Base-by-base conservation (phyloP, 2,113 vertebrate species). In the Lagopus leucura region DNA sequence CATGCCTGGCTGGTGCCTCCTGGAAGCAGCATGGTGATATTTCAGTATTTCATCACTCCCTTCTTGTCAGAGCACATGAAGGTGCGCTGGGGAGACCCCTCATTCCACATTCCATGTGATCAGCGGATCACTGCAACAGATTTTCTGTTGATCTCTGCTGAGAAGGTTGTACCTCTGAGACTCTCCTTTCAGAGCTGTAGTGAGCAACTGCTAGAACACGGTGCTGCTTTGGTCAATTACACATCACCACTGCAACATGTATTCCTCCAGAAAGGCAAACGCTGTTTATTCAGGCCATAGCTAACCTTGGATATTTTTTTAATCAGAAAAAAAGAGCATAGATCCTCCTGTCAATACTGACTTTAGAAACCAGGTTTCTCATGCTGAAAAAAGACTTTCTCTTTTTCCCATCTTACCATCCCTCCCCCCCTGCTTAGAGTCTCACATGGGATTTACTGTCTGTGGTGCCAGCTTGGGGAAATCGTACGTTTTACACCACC, bases 381-480 rank as follows among this genome's bases (percentile, higher is more conserved):
- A 64, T 92, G 24, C 77, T 70, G 70, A 76, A 57, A 70, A 75
- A 86, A 48, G 45, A 15, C 47, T 47, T 86, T 72, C 74, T 40
- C 70, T 90, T 86, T 91, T 95, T 93, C 64, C 71, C 64, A 78
- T 52, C 83, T 67, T 81, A 43, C 40, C 24, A 54, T 40, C 36
- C 47, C 60, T 88, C 87, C 60, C 70, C 78, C 21, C 54, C 66
- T 94, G 76, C 81, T 90, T 86, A 48, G 86, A 72, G 9, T 32
- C 65, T 96, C 80, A 60, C 13, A 61, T 17, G 38, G 40, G 71
- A 94, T 88, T 60, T 93, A 76, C 50, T 90, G 84, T 93, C 79
- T 88, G 86, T 80, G 88, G 77, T 90, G 72, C 73, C 80, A 94
- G 94, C 74, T 82, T 82, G 43, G 87, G 87, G 69, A 95, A 97